Evolutionary conservation across 1,140 invertebrate genomes (phyloP).

Genomic region (Eumaeus atala): DNA sequence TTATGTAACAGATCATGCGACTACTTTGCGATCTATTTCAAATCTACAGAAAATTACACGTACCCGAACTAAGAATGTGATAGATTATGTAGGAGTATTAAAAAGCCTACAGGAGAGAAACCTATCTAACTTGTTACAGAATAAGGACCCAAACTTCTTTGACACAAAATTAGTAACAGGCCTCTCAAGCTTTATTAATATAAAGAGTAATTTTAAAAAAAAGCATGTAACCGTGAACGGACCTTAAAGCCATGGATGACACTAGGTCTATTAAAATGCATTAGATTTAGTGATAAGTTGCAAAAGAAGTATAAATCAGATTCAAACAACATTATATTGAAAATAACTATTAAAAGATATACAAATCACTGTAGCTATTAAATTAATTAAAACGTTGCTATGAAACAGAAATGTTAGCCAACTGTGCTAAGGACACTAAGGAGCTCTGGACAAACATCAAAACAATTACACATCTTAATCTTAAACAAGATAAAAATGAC

Average conservation of each 20-base stretch:
- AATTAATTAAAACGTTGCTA: slow-evolving; percentile 19
- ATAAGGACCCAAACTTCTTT: slow-evolving; percentile 4
- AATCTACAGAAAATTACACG: neutral
- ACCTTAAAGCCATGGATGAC: slow-evolving; percentile 21
- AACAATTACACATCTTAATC: too few species aligned
- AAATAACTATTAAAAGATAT: slow-evolving; percentile 18
- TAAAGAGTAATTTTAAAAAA: neutral
- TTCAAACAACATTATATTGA: slow-evolving; percentile 12
- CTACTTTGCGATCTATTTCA: slow-evolving; percentile 5
- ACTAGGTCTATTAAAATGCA: slow-evolving; percentile 15
- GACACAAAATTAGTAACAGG: slow-evolving; percentile 7
- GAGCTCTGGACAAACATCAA: too few species aligned
- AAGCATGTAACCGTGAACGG: slow-evolving; percentile 7
- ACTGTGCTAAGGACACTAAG: too few species aligned
- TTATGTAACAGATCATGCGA: slow-evolving; percentile 21
- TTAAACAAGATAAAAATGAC: too few species aligned
- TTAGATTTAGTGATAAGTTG: slow-evolving; percentile 3
- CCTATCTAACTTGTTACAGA: slow-evolving; percentile 2
- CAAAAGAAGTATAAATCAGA: slow-evolving; percentile 14
- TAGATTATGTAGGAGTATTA: slow-evolving; percentile 10
- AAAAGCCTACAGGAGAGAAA: slow-evolving; percentile 7
- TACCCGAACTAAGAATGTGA: slow-evolving; percentile 9
- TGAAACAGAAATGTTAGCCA: slow-evolving; percentile 15
- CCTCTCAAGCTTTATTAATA: slow-evolving; percentile 8
- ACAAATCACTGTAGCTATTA: slow-evolving; percentile 18